Evolutionary conservation across 2,113 vertebrate species (phyloP).

Genomic region (Glaucomys volans): DNA sequence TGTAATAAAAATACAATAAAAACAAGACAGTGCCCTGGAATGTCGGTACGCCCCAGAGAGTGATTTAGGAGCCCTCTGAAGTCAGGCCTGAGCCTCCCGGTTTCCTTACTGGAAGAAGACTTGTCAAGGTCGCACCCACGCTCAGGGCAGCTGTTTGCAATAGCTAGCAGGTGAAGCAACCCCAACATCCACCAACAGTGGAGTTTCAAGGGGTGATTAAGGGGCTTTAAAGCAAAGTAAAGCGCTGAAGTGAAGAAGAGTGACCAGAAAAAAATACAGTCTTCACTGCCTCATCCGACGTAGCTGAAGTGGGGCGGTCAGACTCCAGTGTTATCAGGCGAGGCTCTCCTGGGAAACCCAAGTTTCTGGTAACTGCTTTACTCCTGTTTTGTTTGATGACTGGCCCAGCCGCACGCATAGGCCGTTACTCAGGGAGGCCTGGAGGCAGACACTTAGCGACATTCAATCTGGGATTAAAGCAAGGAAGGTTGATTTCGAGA

Average conservation of each 20-base stretch:
- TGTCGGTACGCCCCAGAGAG: not conserved
- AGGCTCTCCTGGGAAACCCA: not conserved
- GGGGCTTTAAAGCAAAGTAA: too few relatives aligned
- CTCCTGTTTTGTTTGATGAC: not conserved
- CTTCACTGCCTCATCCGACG: accelerated
- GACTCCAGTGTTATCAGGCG: too few relatives aligned
- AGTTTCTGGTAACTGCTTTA: not conserved
- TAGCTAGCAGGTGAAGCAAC: not conserved
- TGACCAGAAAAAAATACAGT: not conserved
- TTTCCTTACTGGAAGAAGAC: not conserved
- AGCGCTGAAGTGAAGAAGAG: too few relatives aligned
- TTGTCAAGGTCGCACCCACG: not conserved
- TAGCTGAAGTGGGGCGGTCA: too few relatives aligned
- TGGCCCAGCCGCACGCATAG: not conserved
- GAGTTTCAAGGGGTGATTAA: too few relatives aligned
- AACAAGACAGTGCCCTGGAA: not conserved
- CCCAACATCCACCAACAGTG: not conserved
- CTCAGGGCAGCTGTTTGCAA: not conserved
- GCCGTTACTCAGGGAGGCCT: not conserved
- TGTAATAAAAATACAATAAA: not conserved
- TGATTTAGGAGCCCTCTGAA: not conserved
- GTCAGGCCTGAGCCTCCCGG: not conserved
- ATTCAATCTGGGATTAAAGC: not conserved
- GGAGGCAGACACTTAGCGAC: not conserved
- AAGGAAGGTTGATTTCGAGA: not conserved